phyloP scores from a whole-genome alignment of 2,888 invertebrate species.

The Druceiella hillmani region DNA sequence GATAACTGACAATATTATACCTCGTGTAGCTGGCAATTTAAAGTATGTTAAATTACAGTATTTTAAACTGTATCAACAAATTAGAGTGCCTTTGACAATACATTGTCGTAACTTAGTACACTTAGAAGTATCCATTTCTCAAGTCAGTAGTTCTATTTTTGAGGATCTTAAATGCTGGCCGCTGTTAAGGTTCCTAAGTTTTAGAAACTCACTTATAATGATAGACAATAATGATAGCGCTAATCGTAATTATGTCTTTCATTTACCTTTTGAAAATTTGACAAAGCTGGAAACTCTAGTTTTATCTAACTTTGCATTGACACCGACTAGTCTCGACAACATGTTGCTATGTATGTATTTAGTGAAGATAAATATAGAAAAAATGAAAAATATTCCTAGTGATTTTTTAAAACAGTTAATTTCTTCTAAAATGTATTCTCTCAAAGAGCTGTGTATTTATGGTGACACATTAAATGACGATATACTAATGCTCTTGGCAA shows the following conservation, averaged over 20 bases:
- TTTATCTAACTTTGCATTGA: conserved; percentile 47
- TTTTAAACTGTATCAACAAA: conserved; percentile 50
- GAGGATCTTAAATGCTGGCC: conserved; percentile 48
- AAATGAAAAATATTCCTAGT: conserved; percentile 50
- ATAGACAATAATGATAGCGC: conserved; percentile 39
- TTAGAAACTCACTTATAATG: conserved; percentile 47
- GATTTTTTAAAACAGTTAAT: conserved; percentile 46
- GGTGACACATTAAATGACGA: conserved; percentile 50
- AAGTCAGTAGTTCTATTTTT: conserved; percentile 50
- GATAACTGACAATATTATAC: conserved; percentile 48
- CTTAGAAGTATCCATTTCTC: conserved; percentile 52
- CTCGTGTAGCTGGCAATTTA: conserved; percentile 48
- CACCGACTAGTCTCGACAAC: conserved; percentile 42
- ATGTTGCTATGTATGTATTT: conserved; percentile 46
- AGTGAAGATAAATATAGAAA: conserved; percentile 49
- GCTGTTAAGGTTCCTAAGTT: conserved; percentile 47
- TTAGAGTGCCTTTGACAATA: conserved; percentile 44
- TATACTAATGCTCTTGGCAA: conserved; percentile 42
- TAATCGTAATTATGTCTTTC: conserved; percentile 47
- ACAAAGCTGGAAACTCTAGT: conserved; percentile 42
- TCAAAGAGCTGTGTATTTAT: conserved; percentile 45
- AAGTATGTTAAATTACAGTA: conserved; percentile 51
- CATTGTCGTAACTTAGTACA: conserved; percentile 50
- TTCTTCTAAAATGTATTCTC: conserved; percentile 37
- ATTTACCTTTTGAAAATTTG: conserved; percentile 46